Base-by-base conservation (phyloP, 1,140 invertebrate genomes). In the Tetranychus cinnabarinus region DNA sequence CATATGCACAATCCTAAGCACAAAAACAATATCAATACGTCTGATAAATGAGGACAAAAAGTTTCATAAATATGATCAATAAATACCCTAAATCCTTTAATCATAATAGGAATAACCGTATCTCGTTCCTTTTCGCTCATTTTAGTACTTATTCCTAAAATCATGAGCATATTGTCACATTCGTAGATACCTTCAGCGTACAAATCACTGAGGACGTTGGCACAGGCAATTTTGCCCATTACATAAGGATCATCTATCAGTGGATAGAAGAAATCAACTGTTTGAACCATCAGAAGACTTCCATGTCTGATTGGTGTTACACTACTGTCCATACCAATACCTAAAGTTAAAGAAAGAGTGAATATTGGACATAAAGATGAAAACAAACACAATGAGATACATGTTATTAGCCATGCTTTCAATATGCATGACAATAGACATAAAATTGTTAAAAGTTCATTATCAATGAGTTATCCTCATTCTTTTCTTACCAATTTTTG, bases 161-260 rank as follows among this genome's bases (percentile, higher is more conserved):
- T 72, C 92, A 97, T 97, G 13, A 97, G 77, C 90, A 98, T 96
- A 73, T 97, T 97, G 75, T 97, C 93, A 76, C 90, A 95, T 72
- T 97, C 89, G 0, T 88, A 95, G 15, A 97, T 91, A 64, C 95
- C 95, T 90, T 97, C 93, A 0, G 95, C 93, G 73, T 95, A 98
- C 65, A 98, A 74, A 74, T 97, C 93, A 77, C 91, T 96, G 54
- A 98, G 75, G 15, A 97, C 93, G 77, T 97, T 97, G 42, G 91
- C 88, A 77, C 90, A 96, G 1, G 93, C 86, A 66, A 98, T 97
- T 76, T 95, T 93, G 34, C 84, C 84, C 92, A 90, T 95, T 86
- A 97, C 90, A 68, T 97, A 97, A 3, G 95, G 93, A 76, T 98
- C 93, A 71, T 98, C 93, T 42, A 97, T 89, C 56, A 97, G 75